These are phyloP conservation scores for Ceyx margarethae DNA, from an alignment of 2,113 vertebrate genomes.

Conservation along the genomic window DNA sequence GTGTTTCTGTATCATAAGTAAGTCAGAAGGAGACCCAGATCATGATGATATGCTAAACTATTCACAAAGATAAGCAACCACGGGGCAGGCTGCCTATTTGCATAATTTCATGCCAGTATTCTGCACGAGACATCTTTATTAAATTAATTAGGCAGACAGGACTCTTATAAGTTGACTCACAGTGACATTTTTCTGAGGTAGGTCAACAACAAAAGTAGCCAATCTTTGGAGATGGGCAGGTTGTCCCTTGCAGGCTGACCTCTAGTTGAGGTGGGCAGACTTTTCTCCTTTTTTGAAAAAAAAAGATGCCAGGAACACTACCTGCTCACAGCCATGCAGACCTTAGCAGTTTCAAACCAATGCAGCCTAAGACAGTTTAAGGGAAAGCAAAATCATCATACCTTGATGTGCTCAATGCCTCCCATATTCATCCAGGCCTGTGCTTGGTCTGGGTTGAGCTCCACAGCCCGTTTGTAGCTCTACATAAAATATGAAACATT, in stretches of 20 bases:
- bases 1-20: neutral
- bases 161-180: neutral
- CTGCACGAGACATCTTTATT: constrained; percentile 11
- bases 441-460: constrained; percentile 90
- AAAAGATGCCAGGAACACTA: neutral
- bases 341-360: neutral
- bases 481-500: constrained; percentile 53
- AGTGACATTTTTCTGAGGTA: neutral
- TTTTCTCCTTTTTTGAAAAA: neutral
- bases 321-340: neutral
- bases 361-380: neutral
- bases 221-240: neutral
- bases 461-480: constrained; percentile 90
- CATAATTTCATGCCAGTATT: constrained; percentile 2
- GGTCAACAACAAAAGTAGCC: neutral
- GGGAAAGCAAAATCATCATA: constrained; percentile 46
- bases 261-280: neutral
- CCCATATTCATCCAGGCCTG: constrained; percentile 99
- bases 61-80: constrained; percentile 20
- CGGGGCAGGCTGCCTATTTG: neutral
- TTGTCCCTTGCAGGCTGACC: neutral
- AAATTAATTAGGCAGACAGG: constrained; percentile 11
- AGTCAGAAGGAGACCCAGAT: neutral
- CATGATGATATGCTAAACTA: constrained; percentile 41
- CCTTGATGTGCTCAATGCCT: constrained; percentile 96